Base-by-base conservation (phyloP, 2,888 invertebrate species). In the Ormyrus rosae region DNA sequence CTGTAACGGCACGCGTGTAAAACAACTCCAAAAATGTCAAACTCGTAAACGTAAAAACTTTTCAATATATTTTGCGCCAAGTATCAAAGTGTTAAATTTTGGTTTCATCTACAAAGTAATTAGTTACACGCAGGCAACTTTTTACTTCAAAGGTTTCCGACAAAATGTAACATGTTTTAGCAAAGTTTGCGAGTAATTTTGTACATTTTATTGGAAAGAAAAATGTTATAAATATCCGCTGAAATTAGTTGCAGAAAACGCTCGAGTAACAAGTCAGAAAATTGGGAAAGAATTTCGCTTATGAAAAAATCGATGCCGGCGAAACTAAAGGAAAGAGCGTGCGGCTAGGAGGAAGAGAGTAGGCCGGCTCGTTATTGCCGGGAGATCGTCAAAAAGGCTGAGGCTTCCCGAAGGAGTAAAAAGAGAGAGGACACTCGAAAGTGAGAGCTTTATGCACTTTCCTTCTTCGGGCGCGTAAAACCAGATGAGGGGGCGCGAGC, bases 381-480 rank as follows among this genome's bases (percentile, higher is more conserved):
- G 48, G 13, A 74, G 71, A 79, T 73, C 77, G 75, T 72, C 58
- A 77, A 83, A 80, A 79, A 60, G 51, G 70, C 72, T 6, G 64
- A 60, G 75, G 48, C 77, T 77, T 63, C 58, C 69, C 48, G 71
- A 71, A 81, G 70, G 61, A 76, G 69, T 69, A 72, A 81, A 74
- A 78, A 72, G 78, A 84, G 84, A 83, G 83, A 85, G 84, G 86
- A 87, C 86, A 86, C 85, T 86, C 85, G 85, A 80, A 80, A 82
- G 79, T 73, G 80, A 87, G 86, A 86, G 86, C 86, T 87, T 88
- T 87, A 87, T 89, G 90, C 89, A 89, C 89, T 89, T 89, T 88
- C 86, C 86, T 88, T 87, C 86, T 86, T 85, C 85, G 86, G 84
- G 84, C 85, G 83, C 82, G 83, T 72, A 76, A 76, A 81, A 83